A percentile compares a stretch with the other conserved stretches of the same genome.
Conservation (phyloP, 2,888 invertebrate genomes). For the Stratiomys singularior region DNA sequence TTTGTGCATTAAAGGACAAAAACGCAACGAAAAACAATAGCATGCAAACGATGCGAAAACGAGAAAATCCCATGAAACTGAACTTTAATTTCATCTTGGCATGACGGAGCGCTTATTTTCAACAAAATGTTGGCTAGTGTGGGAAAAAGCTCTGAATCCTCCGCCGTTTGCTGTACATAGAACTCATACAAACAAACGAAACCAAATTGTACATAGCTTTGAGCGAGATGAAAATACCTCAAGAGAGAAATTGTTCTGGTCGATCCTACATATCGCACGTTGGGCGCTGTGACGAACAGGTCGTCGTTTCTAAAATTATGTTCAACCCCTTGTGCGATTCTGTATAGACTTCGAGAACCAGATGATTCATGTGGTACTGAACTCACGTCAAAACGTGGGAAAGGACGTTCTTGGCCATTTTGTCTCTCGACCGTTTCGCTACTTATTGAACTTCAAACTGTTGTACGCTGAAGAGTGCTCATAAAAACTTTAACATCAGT, state of each 20-base stretch:
- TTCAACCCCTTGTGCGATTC: neutral
- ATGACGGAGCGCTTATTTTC: constrained; percentile 1
- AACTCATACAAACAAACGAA: too few relatives aligned
- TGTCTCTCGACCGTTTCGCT: too few relatives aligned
- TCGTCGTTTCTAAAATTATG: constrained; percentile 48
- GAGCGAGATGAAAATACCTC: neutral
- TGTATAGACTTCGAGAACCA: neutral
- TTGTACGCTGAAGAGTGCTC: constrained; percentile 2
- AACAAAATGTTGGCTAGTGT: neutral
- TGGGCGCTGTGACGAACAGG: constrained; percentile 40
- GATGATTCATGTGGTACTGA: constrained; percentile 11
- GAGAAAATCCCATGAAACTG: constrained; percentile 31
- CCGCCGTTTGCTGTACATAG: too few relatives aligned
- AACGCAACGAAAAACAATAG: too few relatives aligned
- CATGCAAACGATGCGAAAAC: neutral
- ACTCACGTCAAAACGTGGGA: neutral
- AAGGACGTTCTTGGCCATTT: too few relatives aligned
- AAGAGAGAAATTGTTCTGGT: neutral
- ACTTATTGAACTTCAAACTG: neutral
- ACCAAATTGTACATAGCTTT: too few relatives aligned
- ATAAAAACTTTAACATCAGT: neutral
- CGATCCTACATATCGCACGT: neutral
- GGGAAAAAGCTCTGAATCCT: constrained; percentile 32
- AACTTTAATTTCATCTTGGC: constrained; percentile 45
- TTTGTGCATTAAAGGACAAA: too few relatives aligned